Percentiles rank a stretch among this genome's conserved stretches.
Evolutionary conservation across 53 echinoderm and acorn worm species (phyloP).

Genomic region (Patiria pectinifera): DNA sequence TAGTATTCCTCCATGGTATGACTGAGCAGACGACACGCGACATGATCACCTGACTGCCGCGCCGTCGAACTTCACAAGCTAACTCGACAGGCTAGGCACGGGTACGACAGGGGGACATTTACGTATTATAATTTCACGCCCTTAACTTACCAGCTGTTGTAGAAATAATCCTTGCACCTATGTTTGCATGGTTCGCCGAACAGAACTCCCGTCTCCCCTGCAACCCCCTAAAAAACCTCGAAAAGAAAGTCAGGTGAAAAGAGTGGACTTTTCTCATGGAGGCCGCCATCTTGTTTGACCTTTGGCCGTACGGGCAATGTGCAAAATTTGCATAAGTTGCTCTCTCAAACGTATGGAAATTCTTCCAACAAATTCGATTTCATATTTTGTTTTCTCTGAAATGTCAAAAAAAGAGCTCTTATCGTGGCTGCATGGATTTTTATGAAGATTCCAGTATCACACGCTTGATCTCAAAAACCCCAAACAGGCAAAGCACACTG

Average conservation of each 20-base stretch:
- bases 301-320: constrained; percentile 10
- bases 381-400: too few species aligned
- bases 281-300: constrained; percentile 63
- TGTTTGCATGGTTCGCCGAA: background rate
- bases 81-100: too few species aligned
- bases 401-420: too few species aligned
- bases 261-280: constrained; percentile 5
- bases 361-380: background rate
- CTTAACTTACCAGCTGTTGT: constrained; percentile 35
- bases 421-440: too few species aligned
- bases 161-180: background rate
- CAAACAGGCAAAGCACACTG: background rate
- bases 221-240: background rate
- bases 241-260: background rate
- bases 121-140: background rate
- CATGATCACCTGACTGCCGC: too few species aligned
- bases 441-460: too few species aligned
- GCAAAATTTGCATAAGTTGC: constrained; percentile 26
- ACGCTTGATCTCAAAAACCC: background rate
- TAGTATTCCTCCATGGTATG: too few species aligned
- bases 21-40: too few species aligned
- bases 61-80: too few species aligned
- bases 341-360: background rate
- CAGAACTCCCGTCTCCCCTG: background rate
- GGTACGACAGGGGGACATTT: background rate